Conservation (phyloP, 2,113 vertebrate genomes). For the Halcyon malimbica region DNA sequence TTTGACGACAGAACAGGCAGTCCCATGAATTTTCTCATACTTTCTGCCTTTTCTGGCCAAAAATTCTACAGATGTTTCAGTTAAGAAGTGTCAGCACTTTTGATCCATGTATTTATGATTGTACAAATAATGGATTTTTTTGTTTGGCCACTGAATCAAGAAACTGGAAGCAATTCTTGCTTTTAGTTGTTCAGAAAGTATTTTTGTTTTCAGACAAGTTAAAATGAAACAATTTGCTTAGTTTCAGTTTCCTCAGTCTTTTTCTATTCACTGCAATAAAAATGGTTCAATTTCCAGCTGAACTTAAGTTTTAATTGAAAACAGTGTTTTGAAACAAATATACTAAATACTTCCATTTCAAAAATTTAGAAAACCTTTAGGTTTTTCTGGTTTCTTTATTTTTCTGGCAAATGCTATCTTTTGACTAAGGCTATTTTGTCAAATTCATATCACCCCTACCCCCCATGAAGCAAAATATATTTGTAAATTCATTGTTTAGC, state of each 20-base stretch:
- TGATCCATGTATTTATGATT: neutral
- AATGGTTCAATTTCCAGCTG: neutral
- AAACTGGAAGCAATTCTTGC: neutral
- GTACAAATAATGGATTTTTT: neutral
- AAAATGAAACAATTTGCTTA: neutral
- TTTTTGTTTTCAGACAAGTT: neutral
- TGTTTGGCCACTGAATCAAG: neutral
- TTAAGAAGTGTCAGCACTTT: neutral
- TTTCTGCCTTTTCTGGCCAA: neutral
- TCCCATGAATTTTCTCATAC: neutral
- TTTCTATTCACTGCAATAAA: neutral
- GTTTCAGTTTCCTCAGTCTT: neutral
- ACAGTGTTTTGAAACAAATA: neutral
- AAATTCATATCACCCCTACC: neutral
- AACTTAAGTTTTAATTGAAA: slow-evolving; percentile 29
- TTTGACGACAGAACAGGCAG: neutral
- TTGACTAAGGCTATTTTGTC: neutral
- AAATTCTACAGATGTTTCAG: neutral
- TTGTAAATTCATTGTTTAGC: neutral
- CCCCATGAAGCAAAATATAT: neutral
- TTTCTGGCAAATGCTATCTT: neutral
- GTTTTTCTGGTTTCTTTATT: neutral
- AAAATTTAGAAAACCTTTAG: neutral
- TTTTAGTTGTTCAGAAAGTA: neutral
- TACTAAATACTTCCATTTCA: neutral